Evolutionary conservation across 1,140 invertebrate species (phyloP), one percentile per base, ranked within the genome.

Genomic region (Coenobita brevimanus): DNA sequence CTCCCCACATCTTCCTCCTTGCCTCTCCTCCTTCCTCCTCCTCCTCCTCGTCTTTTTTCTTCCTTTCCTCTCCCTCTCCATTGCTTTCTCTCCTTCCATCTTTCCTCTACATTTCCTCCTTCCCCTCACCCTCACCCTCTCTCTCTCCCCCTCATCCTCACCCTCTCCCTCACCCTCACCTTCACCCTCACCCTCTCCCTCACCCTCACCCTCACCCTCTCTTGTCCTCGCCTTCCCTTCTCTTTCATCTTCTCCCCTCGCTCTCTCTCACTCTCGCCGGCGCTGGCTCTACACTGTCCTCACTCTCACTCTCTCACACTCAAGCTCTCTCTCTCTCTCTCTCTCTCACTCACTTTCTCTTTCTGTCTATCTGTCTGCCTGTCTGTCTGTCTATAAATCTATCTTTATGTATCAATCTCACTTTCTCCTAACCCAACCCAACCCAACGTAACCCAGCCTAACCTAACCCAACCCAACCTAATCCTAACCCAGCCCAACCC

Each of bases 171-270:
- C 36, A 27, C 67, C 15, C 67, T 71, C 36, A 17, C 27, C 33
- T 30, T 71, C 67, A 27, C 67, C 33, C 67, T 71, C 67, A 27
- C 67, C 33, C 67, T 71, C 67, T 71, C 67, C 33, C 67, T 71
- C 67, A 27, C 67, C 33, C 67, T 71, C 67, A 24, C 64, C 24
- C 64, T 69, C 64, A 17, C 64, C 24, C 64, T 69, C 67, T 71
- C 15, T 36, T 30, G 13, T 24, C 24, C 64, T 69, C 64, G 13
- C 64, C 24, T 24, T 69, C 64, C 10, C 64, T 69, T 4, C 8
- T 69, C 64, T 13, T 69, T 24, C 64, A 27, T 13, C 33, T 24
- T 27, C 10, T 24, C 10, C 15, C n/a, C 33, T 69, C 64, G n/a
- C 3, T n/a, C n/a, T n/a, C n/a, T 69, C 64, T 69, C 64, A 71